Base-by-base conservation (phyloP, 2,888 invertebrate genomes). In the Diplazon laetatorius region DNA sequence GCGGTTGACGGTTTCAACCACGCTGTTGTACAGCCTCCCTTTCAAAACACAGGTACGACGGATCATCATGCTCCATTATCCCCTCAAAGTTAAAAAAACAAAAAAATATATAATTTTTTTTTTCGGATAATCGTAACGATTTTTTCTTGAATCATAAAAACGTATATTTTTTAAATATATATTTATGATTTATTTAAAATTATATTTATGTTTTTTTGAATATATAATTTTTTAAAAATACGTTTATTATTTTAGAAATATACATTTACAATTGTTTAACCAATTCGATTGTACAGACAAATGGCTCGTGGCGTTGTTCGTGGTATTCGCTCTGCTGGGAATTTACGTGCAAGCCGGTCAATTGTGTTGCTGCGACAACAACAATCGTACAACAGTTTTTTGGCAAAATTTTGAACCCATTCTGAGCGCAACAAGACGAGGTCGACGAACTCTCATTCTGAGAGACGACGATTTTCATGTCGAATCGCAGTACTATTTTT, bases 1-100 rank as follows among this genome's bases (percentile, higher is more conserved):
- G 92, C 93, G 0, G 93, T 94, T 9, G 86, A 91, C 0, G 90
- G 92, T n/a, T 95, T 95, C 83, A 92, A 93, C 59, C 86, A 89
- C 16, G 95, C 94, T 20, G 90, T 93, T 20, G 87, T 95, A 59
- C 91, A 93, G 81, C 93, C 94, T 18, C 94, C 95, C 0, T 94
- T 92, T 87, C 93, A 94, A 86, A 89, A 89, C 83, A 91, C 90
- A 90, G 95, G 95, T 95, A 87, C 16, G 72, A 9, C 30, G 10
- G 10, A 14, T 20, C 25, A 10, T 3, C 25, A 42, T 57, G 30
- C 30, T 39, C 30, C 9, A 68, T 25, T n/a, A n/a, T n/a, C n/a
- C n/a, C n/a, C n/a, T n/a, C n/a, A n/a, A n/a, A n/a, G n/a, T n/a
- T n/a, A n/a, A n/a, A n/a, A n/a, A n/a, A n/a, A n/a, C n/a, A n/a